These are phyloP conservation scores for Rhodeus uyekii DNA, from an alignment of 2,797 vertebrate genomes.

Conservation along the genomic window DNA sequence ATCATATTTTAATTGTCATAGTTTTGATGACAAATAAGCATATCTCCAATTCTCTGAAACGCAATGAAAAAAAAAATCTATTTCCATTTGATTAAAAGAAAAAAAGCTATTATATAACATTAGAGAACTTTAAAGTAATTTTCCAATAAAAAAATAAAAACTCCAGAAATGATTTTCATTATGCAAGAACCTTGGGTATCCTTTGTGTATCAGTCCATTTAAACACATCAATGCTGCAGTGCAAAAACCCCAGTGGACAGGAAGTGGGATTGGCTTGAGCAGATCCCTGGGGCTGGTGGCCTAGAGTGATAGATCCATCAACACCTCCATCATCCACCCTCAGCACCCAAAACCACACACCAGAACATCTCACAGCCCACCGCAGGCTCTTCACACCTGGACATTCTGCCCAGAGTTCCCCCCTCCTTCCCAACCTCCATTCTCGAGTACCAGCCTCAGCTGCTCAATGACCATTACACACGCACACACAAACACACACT, in stretches of 20 bases:
- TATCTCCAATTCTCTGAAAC: background rate
- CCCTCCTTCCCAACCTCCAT: constrained; percentile 31
- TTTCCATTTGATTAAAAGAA: background rate
- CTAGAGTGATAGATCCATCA: constrained; percentile 71
- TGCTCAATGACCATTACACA: constrained; percentile 60
- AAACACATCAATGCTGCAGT: constrained; percentile 36
- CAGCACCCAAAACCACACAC: constrained; percentile 49
- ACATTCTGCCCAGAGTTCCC: constrained; percentile 62
- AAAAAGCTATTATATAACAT: background rate
- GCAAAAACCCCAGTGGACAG: constrained; percentile 50
- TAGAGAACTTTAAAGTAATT: background rate
- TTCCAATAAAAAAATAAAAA: background rate
- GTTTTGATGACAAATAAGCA: background rate
- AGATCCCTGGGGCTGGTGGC: constrained; percentile 60
- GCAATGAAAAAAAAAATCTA: background rate
- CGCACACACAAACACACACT: constrained; percentile 30
- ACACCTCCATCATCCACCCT: constrained; percentile 66
- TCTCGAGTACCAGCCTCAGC: constrained; percentile 60
- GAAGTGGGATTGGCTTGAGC: constrained; percentile 52
- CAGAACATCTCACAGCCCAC: constrained; percentile 60
- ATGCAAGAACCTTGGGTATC: background rate
- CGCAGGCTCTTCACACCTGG: constrained; percentile 69
- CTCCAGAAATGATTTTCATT: background rate
- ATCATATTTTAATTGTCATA: no score
- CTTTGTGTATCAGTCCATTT: constrained; percentile 42